Evolutionary conservation across 2,888 invertebrate genomes (phyloP).

Genomic region (Eilema sororculum): DNA sequence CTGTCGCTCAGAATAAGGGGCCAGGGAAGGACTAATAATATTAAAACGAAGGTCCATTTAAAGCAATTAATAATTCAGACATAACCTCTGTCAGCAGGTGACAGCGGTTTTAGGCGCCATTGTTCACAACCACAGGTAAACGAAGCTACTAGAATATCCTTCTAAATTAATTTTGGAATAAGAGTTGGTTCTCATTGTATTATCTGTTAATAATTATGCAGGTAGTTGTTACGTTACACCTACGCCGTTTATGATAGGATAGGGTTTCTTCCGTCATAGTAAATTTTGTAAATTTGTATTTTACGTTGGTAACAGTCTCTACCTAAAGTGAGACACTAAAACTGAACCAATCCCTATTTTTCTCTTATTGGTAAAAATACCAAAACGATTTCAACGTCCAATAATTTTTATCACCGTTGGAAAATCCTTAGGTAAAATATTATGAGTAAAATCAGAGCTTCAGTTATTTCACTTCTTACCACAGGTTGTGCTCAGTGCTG

Average conservation of each 20-base stretch:
- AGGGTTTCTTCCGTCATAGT: not conserved
- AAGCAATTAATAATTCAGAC: constrained; percentile 61
- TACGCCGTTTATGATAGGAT: not conserved
- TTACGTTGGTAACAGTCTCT: too few relatives aligned
- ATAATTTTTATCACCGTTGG: too few relatives aligned
- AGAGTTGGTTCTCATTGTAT: not conserved
- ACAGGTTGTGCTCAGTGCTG: not conserved
- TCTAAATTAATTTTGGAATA: constrained; percentile 8
- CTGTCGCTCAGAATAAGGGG: too few relatives aligned
- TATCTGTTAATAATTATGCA: not conserved
- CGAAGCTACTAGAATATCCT: constrained; percentile 23
- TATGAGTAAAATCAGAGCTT: too few relatives aligned
- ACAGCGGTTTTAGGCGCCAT: constrained; percentile 42
- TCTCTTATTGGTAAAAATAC: too few relatives aligned
- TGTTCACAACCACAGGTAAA: constrained; percentile 26
- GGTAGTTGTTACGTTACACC: not conserved
- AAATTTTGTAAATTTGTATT: too few relatives aligned
- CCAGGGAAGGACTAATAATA: constrained; percentile 31
- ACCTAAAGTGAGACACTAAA: not conserved
- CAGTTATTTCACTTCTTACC: too few relatives aligned
- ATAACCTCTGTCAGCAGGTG: constrained; percentile 52
- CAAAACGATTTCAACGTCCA: too few relatives aligned
- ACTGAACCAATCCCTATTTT: too few relatives aligned
- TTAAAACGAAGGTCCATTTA: constrained; percentile 53
- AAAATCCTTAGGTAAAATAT: too few relatives aligned